Evolutionary conservation across 2,113 vertebrate genomes (phyloP), one percentile per base, ranked within the genome.

Genomic region (Leuciscus idus): DNA sequence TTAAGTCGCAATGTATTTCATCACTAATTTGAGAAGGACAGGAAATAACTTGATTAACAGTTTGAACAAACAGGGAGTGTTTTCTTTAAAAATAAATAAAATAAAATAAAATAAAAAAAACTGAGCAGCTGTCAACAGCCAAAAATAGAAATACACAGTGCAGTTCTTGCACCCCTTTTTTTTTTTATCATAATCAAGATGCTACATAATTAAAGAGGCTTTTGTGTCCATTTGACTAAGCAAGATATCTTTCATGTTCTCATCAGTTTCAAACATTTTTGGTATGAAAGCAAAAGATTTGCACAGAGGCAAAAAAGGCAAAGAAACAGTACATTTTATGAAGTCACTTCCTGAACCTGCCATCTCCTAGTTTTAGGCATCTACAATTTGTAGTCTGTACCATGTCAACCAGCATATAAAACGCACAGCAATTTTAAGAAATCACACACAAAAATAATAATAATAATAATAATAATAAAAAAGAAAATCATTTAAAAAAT

Each of bases 201-300:
- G 36, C 46, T 73, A 72, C 59, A 70, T 36, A 66, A 52, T 55
- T 78, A 15, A 62, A 72, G 28, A 72, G 66, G 43, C 78, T 73
- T 84, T 72, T 50, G 57, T 52, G 73, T 81, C 79, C 57, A 72
- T 84, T 48, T 86, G 84, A 75, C 66, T 48, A 84, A 10, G 7
- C 43, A 28, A 26, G 33, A 28, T 39, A 17, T 62, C 48, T 48
- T 70, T 12, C 23, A 13, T 84, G 74, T 70, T 70, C 48, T 80
- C 4, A 30, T 55, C 48, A 15, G 77, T 72, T 59, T 83, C 19
- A 39, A 68, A 82, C 66, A 43, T 80, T 74, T 87, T 89, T 89
- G 88, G 88, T 89, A 73, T 82, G 12, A 85, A 85, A 87, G 88
- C 88, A 87, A 87, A 89, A 72, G n/a, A 80, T 43, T 28, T 48